Evolutionary conservation across 2,113 vertebrate species (phyloP).

Genomic region (Sinocyclocheilus grahami): DNA sequence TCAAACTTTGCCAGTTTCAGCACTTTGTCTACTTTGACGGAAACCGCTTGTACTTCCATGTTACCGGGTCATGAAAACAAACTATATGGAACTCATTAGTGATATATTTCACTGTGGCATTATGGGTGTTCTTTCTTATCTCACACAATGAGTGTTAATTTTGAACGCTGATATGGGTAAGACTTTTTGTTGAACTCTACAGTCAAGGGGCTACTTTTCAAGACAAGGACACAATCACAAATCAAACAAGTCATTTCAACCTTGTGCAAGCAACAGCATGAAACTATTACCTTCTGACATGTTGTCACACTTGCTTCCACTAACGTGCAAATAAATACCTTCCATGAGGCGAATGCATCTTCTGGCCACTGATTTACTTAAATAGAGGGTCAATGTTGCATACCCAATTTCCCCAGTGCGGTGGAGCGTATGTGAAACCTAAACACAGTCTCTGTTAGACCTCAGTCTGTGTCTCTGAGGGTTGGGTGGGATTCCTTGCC

Average conservation of each 20-base stretch:
- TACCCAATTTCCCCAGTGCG: constrained; percentile 77
- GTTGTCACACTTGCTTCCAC: constrained; percentile 56
- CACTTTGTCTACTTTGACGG: constrained; percentile 14
- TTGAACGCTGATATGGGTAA: constrained; percentile 3
- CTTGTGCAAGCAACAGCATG: constrained; percentile 53
- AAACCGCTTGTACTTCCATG: constrained; percentile 37
- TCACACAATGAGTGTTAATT: neutral
- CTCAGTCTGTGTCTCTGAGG: constrained; percentile 67
- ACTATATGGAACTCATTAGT: constrained; percentile 45
- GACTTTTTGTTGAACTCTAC: neutral
- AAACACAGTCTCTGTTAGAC: constrained; percentile 74
- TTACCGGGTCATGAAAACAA: constrained; percentile 44
- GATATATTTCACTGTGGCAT: neutral
- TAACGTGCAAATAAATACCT: constrained; percentile 72
- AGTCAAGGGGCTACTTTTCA: neutral
- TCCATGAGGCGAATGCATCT: constrained; percentile 60
- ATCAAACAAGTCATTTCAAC: constrained; percentile 37
- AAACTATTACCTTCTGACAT: constrained; percentile 49
- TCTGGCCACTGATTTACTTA: constrained; percentile 74
- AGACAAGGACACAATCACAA: neutral
- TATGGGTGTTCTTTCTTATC: constrained; percentile 35
- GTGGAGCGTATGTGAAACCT: constrained; percentile 76
- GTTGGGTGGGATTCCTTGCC: constrained; percentile 76
- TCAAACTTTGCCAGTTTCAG: constrained; percentile 26
- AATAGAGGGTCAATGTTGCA: constrained; percentile 77